Conservation (phyloP, 2,113 vertebrate species). For the Leucoraja erinaceus region DNA sequence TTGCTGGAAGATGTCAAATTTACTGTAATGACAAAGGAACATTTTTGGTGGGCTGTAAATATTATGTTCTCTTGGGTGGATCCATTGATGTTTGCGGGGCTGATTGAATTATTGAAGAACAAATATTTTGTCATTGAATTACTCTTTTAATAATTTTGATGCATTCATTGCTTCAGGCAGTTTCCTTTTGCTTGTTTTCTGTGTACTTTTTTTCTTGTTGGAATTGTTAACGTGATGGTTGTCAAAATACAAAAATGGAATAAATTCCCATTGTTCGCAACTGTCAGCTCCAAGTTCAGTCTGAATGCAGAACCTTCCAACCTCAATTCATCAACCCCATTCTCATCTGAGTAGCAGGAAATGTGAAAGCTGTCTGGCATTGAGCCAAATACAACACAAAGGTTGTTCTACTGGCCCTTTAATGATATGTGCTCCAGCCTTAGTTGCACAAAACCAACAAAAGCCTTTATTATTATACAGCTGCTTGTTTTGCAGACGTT, state of each 20-base stretch:
- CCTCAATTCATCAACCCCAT: neutral
- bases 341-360: neutral
- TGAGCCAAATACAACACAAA: neutral
- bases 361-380: neutral
- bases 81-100: neutral
- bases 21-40: neutral
- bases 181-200: neutral
- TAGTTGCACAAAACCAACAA: neutral
- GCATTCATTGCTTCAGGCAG: neutral
- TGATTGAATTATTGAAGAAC: neutral
- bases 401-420: neutral
- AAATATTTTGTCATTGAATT: conserved; percentile 13
- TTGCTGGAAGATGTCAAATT: neutral
- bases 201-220: neutral
- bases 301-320: neutral
- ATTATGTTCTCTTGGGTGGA: neutral
- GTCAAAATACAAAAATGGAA: neutral
- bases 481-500: neutral
- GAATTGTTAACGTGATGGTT: neutral
- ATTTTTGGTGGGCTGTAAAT: conserved; percentile 1
- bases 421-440: neutral
- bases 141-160: neutral
- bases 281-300: neutral
- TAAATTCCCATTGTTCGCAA: neutral
- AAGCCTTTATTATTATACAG: neutral